Percentiles rank a stretch among this genome's conserved stretches.
Evolutionary conservation across 2,113 vertebrate species (phyloP).

Genomic region (Muscicapa adusta): DNA sequence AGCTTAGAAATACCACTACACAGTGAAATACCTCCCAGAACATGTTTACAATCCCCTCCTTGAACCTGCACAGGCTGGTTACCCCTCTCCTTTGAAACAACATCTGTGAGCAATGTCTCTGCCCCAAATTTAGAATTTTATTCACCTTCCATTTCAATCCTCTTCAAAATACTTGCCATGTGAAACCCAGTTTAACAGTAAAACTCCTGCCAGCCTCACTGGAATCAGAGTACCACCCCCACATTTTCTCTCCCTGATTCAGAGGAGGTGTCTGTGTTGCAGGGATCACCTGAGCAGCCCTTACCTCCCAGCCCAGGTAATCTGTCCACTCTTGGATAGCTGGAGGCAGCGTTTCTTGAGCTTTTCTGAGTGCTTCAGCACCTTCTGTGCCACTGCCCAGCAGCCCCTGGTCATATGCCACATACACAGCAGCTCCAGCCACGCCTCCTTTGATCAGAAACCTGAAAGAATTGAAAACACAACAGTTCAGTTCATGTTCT

Average conservation of each 20-base stretch:
- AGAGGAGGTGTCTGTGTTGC: neutral
- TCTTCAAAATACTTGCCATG: neutral
- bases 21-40: neutral
- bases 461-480: conserved; percentile 58
- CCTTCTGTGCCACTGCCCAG: conserved; percentile 80
- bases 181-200: neutral
- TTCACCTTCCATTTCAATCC: neutral
- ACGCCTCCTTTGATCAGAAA: conserved; percentile 84
- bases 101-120: neutral
- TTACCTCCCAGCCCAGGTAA: conserved; percentile 86
- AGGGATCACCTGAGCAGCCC: neutral
- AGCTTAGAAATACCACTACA: neutral
- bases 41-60: neutral
- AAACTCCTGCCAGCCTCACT: neutral
- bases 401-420: conserved; percentile 84
- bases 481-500: neutral
- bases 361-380: conserved; percentile 80
- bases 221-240: neutral
- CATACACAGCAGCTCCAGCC: conserved; percentile 85
- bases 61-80: neutral
- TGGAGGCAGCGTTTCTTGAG: conserved; percentile 76
- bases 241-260: neutral
- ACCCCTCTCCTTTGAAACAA: neutral
- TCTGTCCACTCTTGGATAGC: conserved; percentile 85
- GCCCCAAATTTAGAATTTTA: neutral